Evolutionary conservation across 1,140 invertebrate species (phyloP).

Genomic region (Drosophila obscura): DNA sequence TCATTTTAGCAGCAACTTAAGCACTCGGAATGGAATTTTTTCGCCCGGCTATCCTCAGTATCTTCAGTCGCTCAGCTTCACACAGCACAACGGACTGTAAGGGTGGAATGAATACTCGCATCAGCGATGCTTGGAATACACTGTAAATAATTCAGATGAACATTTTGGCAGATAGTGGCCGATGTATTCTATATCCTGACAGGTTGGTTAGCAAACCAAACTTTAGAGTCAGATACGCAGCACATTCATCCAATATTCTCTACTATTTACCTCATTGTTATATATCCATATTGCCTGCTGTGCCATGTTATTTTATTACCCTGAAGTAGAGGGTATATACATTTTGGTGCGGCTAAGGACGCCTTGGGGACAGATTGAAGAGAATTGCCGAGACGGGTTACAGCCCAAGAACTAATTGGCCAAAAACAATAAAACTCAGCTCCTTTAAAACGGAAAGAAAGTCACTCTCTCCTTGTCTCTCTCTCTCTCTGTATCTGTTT

Average conservation of each 20-base stretch:
- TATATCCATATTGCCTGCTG: not conserved
- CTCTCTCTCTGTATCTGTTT: not conserved
- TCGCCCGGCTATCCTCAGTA: conserved; percentile 13
- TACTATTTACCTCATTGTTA: conserved; percentile 13
- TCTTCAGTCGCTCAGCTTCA: conserved; percentile 39
- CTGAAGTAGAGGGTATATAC: conserved; percentile 16
- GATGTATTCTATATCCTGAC: no score
- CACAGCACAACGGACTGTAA: not conserved
- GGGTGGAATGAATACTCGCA: no score
- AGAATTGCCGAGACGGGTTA: conserved; percentile 58
- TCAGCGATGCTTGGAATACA: not conserved
- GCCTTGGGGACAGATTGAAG: conserved; percentile 68
- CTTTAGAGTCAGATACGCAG: no score
- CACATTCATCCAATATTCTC: no score
- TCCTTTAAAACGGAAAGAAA: conserved; percentile 31
- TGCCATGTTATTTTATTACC: conserved; percentile 5
- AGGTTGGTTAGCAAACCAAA: no score
- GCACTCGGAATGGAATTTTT: conserved; percentile 41
- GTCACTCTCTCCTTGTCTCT: no score
- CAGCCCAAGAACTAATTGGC: conserved; percentile 56
- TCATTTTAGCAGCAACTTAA: conserved; percentile 62
- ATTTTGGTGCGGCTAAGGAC: conserved; percentile 48
- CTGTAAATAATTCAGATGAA: not conserved
- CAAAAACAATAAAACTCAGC: conserved; percentile 47
- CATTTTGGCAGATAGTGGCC: no score